These are phyloP conservation scores for Seriola dumerili DNA, from an alignment of 2,113 vertebrate species.

Conservation along the genomic window DNA sequence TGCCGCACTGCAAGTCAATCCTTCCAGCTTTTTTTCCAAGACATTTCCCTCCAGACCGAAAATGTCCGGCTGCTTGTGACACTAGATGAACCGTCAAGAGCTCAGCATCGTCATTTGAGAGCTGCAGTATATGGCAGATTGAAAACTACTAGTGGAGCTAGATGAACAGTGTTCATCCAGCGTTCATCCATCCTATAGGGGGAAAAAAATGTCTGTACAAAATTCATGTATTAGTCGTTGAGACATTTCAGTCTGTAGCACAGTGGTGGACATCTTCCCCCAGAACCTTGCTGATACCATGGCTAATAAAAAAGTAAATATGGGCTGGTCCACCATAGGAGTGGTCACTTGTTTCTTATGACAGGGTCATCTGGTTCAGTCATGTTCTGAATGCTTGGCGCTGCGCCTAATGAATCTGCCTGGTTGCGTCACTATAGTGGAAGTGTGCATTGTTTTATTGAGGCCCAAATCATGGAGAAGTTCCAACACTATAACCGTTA, in stretches of 20 bases:
- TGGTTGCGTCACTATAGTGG: constrained; percentile 30
- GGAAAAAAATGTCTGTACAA: not conserved
- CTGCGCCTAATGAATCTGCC: constrained; percentile 53
- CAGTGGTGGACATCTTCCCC: not conserved
- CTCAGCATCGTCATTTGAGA: not conserved
- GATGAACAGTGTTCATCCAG: too few species aligned
- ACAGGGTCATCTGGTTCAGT: constrained; percentile 37
- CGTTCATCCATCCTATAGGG: not conserved
- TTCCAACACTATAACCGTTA: constrained; percentile 49
- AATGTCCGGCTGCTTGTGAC: not conserved
- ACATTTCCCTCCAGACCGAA: not conserved
- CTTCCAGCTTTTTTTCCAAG: not conserved
- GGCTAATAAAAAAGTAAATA: not conserved
- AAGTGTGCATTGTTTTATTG: constrained; percentile 64
- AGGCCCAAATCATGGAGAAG: constrained; percentile 48
- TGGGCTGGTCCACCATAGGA: not conserved
- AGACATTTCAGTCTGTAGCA: not conserved
- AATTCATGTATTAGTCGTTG: not conserved
- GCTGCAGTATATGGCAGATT: not conserved
- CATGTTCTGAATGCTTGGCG: constrained; percentile 37
- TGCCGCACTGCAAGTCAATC: too few species aligned
- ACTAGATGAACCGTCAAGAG: not conserved
- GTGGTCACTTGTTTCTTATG: not conserved
- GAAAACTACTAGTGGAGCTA: not conserved
- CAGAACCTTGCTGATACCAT: not conserved